Conservation (phyloP, 2,797 vertebrate genomes). For the Halcyon smyrnensis region DNA sequence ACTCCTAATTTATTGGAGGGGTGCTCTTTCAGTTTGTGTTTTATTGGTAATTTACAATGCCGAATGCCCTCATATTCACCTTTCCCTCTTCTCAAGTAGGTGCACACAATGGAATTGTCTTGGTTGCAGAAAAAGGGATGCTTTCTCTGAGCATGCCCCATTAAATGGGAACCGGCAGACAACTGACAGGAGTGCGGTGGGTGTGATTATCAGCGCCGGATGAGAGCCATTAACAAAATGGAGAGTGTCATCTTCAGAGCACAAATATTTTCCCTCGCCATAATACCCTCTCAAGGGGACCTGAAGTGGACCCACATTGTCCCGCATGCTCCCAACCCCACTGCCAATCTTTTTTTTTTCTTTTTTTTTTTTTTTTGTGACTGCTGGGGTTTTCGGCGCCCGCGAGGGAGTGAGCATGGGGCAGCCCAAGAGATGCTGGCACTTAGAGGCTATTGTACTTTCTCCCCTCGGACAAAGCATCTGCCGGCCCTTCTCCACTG, state of each 20-base stretch:
- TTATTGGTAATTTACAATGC: slow-evolving; percentile 72
- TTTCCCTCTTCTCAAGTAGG: slow-evolving; percentile 78
- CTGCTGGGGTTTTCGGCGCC: not conserved
- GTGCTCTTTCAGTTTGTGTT: slow-evolving; percentile 50
- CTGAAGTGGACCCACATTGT: slow-evolving; percentile 84
- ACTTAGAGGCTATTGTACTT: slow-evolving; percentile 64
- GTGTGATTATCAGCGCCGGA: slow-evolving; percentile 65
- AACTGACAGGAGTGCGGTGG: slow-evolving; percentile 73
- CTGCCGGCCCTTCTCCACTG: not conserved
- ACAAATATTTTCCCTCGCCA: slow-evolving; percentile 83
- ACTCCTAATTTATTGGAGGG: slow-evolving; percentile 63
- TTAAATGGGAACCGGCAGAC: slow-evolving; percentile 73
- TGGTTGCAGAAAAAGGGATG: slow-evolving; percentile 65
- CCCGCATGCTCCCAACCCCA: slow-evolving; percentile 52
- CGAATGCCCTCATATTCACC: slow-evolving; percentile 79
- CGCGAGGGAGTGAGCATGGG: not conserved
- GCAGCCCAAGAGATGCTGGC: slow-evolving; percentile 55
- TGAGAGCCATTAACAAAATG: slow-evolving; percentile 81
- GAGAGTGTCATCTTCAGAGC: slow-evolving; percentile 84
- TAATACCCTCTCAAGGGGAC: slow-evolving; percentile 86
- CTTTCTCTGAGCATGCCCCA: slow-evolving; percentile 63
- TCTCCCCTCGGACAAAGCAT: slow-evolving; percentile 34
- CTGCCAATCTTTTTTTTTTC: not conserved
- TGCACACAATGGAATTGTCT: slow-evolving; percentile 80
- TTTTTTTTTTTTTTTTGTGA: not conserved